Conservation (phyloP, 2,797 vertebrate species). For the Chrysocyon brachyurus region DNA sequence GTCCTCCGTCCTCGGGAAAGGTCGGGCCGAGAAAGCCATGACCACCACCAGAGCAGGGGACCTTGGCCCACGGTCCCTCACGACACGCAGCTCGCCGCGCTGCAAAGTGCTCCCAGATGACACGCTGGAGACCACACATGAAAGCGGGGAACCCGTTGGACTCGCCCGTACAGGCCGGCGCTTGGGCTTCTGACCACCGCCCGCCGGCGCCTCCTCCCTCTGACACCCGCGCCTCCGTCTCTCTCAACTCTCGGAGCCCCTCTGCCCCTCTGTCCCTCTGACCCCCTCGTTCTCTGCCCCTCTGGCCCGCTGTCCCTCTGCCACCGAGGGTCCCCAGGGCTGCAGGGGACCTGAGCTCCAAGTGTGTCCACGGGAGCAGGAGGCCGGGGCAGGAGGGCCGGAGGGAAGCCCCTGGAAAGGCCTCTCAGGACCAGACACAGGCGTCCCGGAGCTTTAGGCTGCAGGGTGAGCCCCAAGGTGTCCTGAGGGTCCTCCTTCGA, state of each 20-base stretch:
- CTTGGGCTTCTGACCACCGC: accelerated
- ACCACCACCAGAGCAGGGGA: neutral
- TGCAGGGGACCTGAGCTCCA: neutral
- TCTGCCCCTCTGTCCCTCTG: neutral
- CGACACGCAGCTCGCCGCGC: neutral
- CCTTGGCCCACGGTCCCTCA: conserved; percentile 51
- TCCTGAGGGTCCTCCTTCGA: neutral
- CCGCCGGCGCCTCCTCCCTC: no score
- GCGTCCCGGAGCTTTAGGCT: accelerated
- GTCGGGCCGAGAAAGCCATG: neutral
- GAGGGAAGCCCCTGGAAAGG: neutral
- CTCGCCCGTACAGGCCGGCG: accelerated
- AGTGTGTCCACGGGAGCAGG: neutral
- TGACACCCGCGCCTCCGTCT: neutral
- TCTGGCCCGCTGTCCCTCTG: no score
- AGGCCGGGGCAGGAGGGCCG: neutral
- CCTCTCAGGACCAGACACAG: neutral
- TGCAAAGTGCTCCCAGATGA: conserved; percentile 66
- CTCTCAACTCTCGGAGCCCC: accelerated
- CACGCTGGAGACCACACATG: neutral
- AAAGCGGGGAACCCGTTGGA: neutral
- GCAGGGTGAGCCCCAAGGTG: accelerated
- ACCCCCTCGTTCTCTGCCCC: neutral
- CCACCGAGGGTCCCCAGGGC: neutral
- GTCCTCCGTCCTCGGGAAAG: neutral